Conservation (phyloP, 2,888 invertebrate genomes). For the Philereme vetulata region DNA sequence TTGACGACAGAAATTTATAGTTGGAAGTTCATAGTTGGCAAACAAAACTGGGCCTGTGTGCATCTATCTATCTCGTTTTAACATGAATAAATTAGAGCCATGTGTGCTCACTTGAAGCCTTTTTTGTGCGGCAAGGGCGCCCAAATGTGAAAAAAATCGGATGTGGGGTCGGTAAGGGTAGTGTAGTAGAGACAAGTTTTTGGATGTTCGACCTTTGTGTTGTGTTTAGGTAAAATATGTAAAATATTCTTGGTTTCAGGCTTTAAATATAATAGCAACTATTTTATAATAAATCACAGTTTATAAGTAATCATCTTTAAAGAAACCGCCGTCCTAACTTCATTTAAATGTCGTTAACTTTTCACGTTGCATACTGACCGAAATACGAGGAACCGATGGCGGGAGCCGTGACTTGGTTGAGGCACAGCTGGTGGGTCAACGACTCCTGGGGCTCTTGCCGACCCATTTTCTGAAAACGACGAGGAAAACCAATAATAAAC, state of each 20-base stretch:
- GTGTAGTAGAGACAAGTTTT: conserved; percentile 17
- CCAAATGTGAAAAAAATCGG: conserved; percentile 45
- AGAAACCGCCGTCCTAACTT: conserved; percentile 30
- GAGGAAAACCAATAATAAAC: conserved; percentile 37
- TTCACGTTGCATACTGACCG: conserved; percentile 76
- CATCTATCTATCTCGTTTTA: conserved; percentile 43
- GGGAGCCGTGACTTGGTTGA: conserved; percentile 68
- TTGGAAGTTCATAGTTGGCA: not conserved
- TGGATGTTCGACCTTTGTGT: not conserved
- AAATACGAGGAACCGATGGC: conserved; percentile 73
- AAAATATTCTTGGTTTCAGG: too few species aligned
- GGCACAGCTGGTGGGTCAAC: conserved; percentile 59
- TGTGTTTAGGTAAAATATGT: too few species aligned
- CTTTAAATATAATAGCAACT: not conserved
- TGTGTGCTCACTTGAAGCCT: conserved; percentile 45
- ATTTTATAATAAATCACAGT: not conserved
- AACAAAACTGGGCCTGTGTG: not conserved
- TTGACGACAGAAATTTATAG: conserved; percentile 1
- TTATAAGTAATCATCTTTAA: conserved; percentile 29
- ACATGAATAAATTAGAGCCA: conserved; percentile 43
- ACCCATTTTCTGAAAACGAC: conserved; percentile 73
- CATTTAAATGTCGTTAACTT: conserved; percentile 50
- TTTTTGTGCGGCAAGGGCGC: conserved; percentile 49
- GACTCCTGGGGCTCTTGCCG: conserved; percentile 68
- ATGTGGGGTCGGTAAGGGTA: conserved; percentile 37